Evolutionary conservation across 2,888 invertebrate genomes (phyloP).

Genomic region (Crematogaster levior): DNA sequence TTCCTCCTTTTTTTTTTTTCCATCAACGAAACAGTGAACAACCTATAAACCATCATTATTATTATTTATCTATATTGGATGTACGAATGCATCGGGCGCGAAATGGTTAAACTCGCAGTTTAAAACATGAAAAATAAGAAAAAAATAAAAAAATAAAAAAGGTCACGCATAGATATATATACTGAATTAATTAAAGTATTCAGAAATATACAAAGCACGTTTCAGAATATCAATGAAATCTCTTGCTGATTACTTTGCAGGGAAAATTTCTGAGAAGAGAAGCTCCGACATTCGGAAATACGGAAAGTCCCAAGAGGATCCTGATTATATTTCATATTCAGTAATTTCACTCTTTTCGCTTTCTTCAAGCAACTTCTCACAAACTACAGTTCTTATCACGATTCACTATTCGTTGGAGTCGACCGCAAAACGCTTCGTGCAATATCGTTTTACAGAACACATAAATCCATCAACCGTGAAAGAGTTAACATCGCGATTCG

Average conservation of each 20-base stretch:
- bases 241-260: background rate
- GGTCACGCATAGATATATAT: background rate
- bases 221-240: background rate
- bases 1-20: slow-evolving; percentile 3
- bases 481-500: slow-evolving; percentile 21
- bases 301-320: background rate
- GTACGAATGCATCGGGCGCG: background rate
- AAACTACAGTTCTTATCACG: background rate
- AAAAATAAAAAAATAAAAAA: background rate
- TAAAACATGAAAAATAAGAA: background rate
- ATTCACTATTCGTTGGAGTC: background rate
- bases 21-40: background rate
- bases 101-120: background rate
- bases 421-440: background rate
- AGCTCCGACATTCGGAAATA: background rate
- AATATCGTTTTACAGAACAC: background rate
- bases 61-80: slow-evolving; percentile 20
- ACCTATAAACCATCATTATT: slow-evolving; percentile 28
- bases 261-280: background rate
- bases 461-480: slow-evolving; percentile 15
- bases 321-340: background rate
- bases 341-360: background rate
- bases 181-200: background rate
- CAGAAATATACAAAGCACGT: background rate
- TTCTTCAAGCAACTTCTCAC: background rate